Percentiles rank a stretch among this genome's conserved stretches.
phyloP scores from a whole-genome alignment of 2,888 invertebrate species.

The Cremastinae sp. region DNA sequence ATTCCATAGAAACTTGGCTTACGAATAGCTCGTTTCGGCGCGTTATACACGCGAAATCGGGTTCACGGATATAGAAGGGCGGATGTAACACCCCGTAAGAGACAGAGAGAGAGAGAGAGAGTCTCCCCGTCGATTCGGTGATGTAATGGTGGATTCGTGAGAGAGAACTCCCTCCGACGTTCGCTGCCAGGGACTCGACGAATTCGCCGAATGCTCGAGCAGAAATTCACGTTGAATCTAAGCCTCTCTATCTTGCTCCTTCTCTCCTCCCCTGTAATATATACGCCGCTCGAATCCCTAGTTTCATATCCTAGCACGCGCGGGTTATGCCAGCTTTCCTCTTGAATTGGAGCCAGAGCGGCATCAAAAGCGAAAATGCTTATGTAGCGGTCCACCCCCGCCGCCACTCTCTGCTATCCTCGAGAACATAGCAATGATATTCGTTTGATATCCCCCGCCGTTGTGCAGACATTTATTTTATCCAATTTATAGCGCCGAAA shows the following conservation, averaged over 20 bases:
- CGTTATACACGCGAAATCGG: no score
- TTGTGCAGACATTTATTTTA: not conserved
- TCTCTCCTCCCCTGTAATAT: conserved; percentile 17
- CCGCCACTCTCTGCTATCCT: no score
- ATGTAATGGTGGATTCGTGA: conserved; percentile 34
- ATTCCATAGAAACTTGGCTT: no score
- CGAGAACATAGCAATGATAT: conserved; percentile 20
- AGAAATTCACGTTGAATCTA: conserved; percentile 45
- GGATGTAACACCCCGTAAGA: no score
- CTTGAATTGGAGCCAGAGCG: conserved; percentile 44
- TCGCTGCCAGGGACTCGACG: conserved; percentile 29
- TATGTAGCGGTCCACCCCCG: conserved; percentile 7
- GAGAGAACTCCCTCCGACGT: conserved; percentile 8
- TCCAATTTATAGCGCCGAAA: not conserved
- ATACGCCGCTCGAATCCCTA: conserved; percentile 12
- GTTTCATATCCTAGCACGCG: conserved; percentile 34
- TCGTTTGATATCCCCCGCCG: conserved; percentile 24
- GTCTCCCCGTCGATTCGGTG: conserved; percentile 37
- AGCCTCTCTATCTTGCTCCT: conserved; percentile 16
- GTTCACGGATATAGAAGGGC: no score
- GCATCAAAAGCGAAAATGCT: conserved; percentile 15
- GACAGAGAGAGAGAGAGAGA: no score
- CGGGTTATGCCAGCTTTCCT: conserved; percentile 34
- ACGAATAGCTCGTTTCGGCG: no score
- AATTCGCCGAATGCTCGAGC: conserved; percentile 33